phyloP scores from a whole-genome alignment of 2,888 invertebrate genomes.

The Chymomyza procnemis region DNA sequence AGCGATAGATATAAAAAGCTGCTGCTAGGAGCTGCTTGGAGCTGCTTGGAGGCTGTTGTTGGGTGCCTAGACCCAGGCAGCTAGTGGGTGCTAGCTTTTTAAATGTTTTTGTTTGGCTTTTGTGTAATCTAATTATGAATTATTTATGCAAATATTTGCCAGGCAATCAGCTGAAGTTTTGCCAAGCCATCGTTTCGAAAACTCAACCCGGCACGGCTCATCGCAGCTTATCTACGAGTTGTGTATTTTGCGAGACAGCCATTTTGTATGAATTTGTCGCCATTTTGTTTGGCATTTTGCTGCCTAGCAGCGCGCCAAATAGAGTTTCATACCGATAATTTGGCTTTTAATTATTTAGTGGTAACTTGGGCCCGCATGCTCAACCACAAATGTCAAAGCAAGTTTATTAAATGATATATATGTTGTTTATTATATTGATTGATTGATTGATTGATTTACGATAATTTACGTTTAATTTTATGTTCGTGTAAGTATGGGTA shows the following conservation, averaged over 20 bases:
- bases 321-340: neutral
- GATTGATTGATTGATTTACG: conserved; percentile 5
- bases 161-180: conserved; percentile 10
- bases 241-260: conserved; percentile 33
- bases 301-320: too few relatives aligned
- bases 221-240: neutral
- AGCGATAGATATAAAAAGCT: neutral
- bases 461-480: neutral
- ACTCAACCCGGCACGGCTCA: conserved; percentile 15
- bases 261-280: conserved; percentile 44
- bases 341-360: conserved; percentile 61
- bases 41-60: neutral
- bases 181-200: neutral
- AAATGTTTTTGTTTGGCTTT: conserved; percentile 47
- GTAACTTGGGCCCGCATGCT: conserved; percentile 28
- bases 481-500: too few relatives aligned
- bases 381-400: conserved; percentile 6
- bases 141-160: conserved; percentile 62
- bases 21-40: neutral
- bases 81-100: conserved; percentile 21
- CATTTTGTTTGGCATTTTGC: conserved; percentile 6
- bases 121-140: conserved; percentile 68
- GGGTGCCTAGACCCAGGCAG: neutral
- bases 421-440: neutral
- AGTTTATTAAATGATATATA: neutral